These are phyloP conservation scores for Botrylloides violaceus DNA, from an alignment of 23 tunicate genomes.

Conservation along the genomic window DNA sequence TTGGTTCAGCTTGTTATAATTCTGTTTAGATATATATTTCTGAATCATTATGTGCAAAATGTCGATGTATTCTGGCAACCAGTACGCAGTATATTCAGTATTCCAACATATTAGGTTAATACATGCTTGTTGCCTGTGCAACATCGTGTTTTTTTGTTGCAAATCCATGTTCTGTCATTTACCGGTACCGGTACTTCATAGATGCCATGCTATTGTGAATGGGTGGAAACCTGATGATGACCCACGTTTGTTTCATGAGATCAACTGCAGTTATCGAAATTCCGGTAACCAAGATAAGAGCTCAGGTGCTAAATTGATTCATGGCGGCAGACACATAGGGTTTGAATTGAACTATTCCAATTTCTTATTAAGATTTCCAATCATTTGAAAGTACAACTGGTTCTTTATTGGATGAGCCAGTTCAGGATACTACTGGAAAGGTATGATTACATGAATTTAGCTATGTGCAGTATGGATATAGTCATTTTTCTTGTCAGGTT, in stretches of 20 bases:
- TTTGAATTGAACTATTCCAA: no score
- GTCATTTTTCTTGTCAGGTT: neutral
- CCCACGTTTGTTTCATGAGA: constrained; percentile 12
- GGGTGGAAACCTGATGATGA: constrained; percentile 16
- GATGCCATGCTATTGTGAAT: neutral
- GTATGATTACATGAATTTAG: neutral
- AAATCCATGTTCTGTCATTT: neutral
- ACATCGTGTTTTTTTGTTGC: no score
- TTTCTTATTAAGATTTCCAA: no score
- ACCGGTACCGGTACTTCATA: neutral
- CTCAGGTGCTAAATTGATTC: no score
- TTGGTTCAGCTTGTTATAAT: no score
- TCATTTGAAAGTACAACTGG: neutral
- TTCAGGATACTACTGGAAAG: neutral
- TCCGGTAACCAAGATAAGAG: neutral
- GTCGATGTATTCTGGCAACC: no score
- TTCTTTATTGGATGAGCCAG: neutral
- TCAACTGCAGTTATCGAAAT: neutral
- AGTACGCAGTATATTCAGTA: no score
- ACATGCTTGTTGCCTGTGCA: no score
- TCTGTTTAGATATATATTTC: no score
- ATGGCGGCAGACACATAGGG: no score
- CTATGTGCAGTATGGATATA: neutral
- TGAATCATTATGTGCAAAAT: no score
- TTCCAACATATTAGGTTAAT: no score